phyloP scores from a whole-genome alignment of 2,113 vertebrate genomes.

The Elachura formosa region DNA sequence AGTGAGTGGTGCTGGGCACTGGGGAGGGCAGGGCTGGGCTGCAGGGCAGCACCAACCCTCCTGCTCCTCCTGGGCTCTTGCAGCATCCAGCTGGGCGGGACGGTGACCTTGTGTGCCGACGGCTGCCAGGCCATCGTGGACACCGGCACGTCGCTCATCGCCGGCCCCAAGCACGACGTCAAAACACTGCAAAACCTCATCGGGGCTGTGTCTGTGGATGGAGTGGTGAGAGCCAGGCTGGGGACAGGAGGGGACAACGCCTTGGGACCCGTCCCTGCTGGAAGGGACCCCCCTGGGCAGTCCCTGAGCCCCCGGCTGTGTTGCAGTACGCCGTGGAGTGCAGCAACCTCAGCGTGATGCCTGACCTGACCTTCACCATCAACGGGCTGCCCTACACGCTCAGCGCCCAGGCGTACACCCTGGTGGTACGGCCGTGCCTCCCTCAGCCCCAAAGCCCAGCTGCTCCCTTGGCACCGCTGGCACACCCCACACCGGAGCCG shows the following conservation, averaged over 20 bases:
- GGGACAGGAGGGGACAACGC: background rate
- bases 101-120: constrained; percentile 31
- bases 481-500: rapidly evolving
- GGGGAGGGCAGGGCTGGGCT: background rate
- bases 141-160: constrained; percentile 73
- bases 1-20: constrained; percentile 50
- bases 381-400: constrained; percentile 64
- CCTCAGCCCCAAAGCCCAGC: background rate
- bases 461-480: background rate
- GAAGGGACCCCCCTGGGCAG: background rate
- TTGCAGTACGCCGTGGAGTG: constrained; percentile 62
- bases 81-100: constrained; percentile 67
- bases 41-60: background rate
- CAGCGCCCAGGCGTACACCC: constrained; percentile 59
- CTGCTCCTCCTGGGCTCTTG: background rate
- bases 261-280: background rate
- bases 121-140: constrained; percentile 80
- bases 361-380: constrained; percentile 70
- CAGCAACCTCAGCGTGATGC: constrained; percentile 58
- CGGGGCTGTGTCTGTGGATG: constrained; percentile 48
- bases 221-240: constrained; percentile 15
- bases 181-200: constrained; percentile 58
- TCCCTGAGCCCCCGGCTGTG: background rate
- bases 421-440: constrained; percentile 36
- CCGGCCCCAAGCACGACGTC: constrained; percentile 60